Percentiles rank a stretch among this genome's conserved stretches.
Conservation (phyloP, 1,140 invertebrate genomes). For the Pinna nobilis region DNA sequence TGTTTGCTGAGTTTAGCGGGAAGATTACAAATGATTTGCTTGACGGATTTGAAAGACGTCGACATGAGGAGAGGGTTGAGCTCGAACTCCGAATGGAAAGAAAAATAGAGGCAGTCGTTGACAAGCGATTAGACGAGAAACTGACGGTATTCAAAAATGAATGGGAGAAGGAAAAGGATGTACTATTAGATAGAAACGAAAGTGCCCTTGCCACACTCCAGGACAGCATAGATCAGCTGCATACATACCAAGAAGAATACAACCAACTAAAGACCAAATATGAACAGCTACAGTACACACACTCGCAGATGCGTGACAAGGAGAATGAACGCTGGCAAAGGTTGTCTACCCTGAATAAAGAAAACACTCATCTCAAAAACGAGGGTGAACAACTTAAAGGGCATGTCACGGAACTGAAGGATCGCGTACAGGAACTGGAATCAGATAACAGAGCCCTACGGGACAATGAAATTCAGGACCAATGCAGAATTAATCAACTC, state of each 20-base stretch:
- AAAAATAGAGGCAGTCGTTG: conserved; percentile 34
- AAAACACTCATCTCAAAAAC: conserved; percentile 33
- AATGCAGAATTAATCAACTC: conserved; percentile 38
- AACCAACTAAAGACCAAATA: conserved; percentile 38
- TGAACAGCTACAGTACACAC: conserved; percentile 39
- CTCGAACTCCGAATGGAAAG: conserved; percentile 39
- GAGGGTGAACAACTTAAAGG: conserved; percentile 25
- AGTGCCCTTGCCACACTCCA: conserved; percentile 22
- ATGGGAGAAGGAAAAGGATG: conserved; percentile 35
- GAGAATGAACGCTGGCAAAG: conserved; percentile 44
- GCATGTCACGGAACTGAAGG: conserved; percentile 26
- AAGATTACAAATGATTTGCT: conserved; percentile 43
- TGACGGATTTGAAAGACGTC: conserved; percentile 43
- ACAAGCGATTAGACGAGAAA: conserved; percentile 37
- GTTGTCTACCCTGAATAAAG: conserved; percentile 32
- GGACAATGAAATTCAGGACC: conserved; percentile 43
- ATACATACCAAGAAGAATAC: conserved; percentile 28
- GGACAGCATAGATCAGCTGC: conserved; percentile 38
- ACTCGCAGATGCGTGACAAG: conserved; percentile 43
- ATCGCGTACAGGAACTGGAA: conserved; percentile 39
- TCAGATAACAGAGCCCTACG: conserved; percentile 38
- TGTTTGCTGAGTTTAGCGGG: conserved; percentile 48
- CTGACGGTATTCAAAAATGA: conserved; percentile 24
- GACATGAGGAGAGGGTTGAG: conserved; percentile 39
- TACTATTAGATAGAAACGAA: conserved; percentile 30